These are phyloP conservation scores for Planiliza haematocheilus DNA, from an alignment of 2,113 vertebrate species.

Conservation along the genomic window DNA sequence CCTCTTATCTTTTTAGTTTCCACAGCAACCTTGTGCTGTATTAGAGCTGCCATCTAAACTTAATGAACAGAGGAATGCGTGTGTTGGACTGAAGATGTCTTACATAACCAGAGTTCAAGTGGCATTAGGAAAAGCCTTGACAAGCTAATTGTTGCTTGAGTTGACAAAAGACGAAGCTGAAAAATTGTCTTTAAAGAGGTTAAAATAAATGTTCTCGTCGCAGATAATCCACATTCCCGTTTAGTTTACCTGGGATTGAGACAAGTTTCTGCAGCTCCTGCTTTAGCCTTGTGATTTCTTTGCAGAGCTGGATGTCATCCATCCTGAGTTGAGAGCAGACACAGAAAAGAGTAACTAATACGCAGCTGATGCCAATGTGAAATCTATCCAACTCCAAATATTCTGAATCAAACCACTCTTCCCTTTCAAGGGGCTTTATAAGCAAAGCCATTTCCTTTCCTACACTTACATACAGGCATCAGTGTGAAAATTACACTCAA, in stretches of 20 bases:
- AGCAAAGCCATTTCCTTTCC: slow-evolving; percentile 7
- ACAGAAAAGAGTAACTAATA: neutral
- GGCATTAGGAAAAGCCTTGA: slow-evolving; percentile 2
- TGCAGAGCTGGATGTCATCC: slow-evolving; percentile 93
- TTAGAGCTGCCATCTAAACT: slow-evolving; percentile 16
- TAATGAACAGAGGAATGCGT: slow-evolving; percentile 20
- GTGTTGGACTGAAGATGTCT: neutral
- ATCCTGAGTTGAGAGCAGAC: slow-evolving; percentile 82
- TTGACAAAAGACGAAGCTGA: too few species aligned
- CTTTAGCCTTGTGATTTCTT: slow-evolving; percentile 90
- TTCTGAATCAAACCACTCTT: neutral
- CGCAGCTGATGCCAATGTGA: too few species aligned
- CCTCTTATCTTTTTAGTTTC: slow-evolving; percentile 23
- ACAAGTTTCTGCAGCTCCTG: slow-evolving; percentile 89
- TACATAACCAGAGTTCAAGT: neutral
- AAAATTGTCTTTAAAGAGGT: too few species aligned
- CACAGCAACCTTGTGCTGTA: slow-evolving; percentile 29
- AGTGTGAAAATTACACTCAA: slow-evolving; percentile 6
- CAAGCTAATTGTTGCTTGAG: neutral
- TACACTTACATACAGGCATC: neutral
- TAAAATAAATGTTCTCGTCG: too few species aligned
- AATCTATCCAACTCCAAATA: neutral
- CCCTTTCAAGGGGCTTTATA: neutral
- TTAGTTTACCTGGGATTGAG: slow-evolving; percentile 83
- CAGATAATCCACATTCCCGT: too few species aligned